Evolutionary conservation across 1,140 invertebrate genomes (phyloP), one percentile per base, ranked within the genome.

Genomic region (Hyles euphorbiae): DNA sequence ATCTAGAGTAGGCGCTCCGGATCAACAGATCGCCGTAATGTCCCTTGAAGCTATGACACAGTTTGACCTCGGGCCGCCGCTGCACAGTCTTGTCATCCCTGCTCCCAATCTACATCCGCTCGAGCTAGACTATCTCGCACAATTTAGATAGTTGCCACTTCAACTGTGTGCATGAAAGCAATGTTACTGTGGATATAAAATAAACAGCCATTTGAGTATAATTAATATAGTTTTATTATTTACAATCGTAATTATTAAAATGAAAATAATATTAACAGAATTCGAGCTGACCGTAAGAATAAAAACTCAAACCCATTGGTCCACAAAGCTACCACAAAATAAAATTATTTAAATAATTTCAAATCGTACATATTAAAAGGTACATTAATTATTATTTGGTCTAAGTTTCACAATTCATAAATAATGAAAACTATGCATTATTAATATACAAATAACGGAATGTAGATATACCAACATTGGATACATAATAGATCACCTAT

Each of bases 1-100:
- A 54, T 97, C 98, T 3, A 90, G 98, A 76, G 93, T 99, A 51
- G 98, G 98, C 44, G 93, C 95, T 53, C 91, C 93, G 4, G 92
- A 92, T 73, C 98, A 99, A 90, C 88, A 92, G 73, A 97, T 99
- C 67, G 79, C 93, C 4, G 93, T 92, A 5, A 93, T 92, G 66
- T 91, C 93, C 5, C 83, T 99, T 49, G 74, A 90, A 61, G 90
- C 95, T 72, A 96, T 99, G 95, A 87, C 88, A 47, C 74, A 85
- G 10, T 82, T 89, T n/a, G 94, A 99, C 84, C 84, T 99, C 53
- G 98, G 98, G 11, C 84, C 90, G 33, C 98, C 98, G 22, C 90
- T 99, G 47, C 98, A 99, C 90, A 99, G 96, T 52, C 87, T 99
- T 4, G 93, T 99, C 22, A 95, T 99, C 76, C 91, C 94, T 61